Percentiles rank a stretch among this genome's conserved stretches.
Conservation (phyloP, 1,140 invertebrate species). For the Leptopilina boulardi region DNA sequence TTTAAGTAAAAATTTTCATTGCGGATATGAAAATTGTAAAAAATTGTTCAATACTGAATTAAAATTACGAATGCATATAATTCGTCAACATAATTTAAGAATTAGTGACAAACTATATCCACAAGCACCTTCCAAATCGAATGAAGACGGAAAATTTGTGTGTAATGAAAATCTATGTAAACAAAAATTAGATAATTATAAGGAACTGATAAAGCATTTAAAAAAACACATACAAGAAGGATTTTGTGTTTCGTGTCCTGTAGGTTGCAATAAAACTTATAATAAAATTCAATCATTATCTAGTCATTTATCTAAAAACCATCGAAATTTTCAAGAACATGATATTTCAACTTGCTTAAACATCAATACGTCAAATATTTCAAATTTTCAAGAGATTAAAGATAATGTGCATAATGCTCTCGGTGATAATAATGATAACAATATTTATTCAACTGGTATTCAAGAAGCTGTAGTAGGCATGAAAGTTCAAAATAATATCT, state of each 20-base stretch:
- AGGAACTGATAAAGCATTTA: slow-evolving; percentile 22
- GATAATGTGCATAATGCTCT: too few relatives aligned
- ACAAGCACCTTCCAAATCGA: not conserved
- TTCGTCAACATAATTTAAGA: not conserved
- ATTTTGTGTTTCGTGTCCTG: slow-evolving; percentile 24
- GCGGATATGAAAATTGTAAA: not conserved
- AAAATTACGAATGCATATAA: not conserved
- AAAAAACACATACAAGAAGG: slow-evolving; percentile 29
- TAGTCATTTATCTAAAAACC: too few relatives aligned
- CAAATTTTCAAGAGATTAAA: too few relatives aligned
- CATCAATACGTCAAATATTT: too few relatives aligned
- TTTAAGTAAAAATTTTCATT: not conserved
- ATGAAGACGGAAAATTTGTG: slow-evolving; percentile 10
- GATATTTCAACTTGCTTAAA: too few relatives aligned
- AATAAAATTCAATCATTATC: too few relatives aligned
- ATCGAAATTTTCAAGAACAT: too few relatives aligned
- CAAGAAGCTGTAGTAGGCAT: not conserved
- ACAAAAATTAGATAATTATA: slow-evolving; percentile 28
- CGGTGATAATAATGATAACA: too few relatives aligned
- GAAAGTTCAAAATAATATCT: too few relatives aligned
- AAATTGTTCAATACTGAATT: not conserved
- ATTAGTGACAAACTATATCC: not conserved
- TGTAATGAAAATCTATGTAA: slow-evolving; percentile 30
- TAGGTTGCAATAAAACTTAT: not conserved
- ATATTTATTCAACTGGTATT: not conserved